Conservation (phyloP, 1,140 invertebrate genomes). For the Cardiocondyla obscurior region DNA sequence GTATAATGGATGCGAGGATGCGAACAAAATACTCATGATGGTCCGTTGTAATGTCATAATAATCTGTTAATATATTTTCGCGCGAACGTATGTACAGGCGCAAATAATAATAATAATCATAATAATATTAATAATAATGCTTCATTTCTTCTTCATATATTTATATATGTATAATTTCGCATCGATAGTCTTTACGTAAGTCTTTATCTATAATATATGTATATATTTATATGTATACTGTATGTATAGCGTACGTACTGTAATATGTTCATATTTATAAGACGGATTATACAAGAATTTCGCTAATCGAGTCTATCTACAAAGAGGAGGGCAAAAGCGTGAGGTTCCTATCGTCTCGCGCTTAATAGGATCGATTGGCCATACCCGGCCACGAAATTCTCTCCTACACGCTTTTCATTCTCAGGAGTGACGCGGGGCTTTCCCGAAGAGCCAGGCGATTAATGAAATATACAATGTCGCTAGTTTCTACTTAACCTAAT, state of each 20-base stretch:
- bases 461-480: slow-evolving; percentile 64
- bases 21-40: slow-evolving; percentile 59
- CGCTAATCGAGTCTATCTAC: slow-evolving; percentile 80
- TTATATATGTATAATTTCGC: slow-evolving; percentile 78
- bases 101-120: slow-evolving; percentile 80
- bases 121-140: slow-evolving; percentile 67
- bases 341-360: slow-evolving; percentile 2
- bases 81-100: slow-evolving; percentile 83
- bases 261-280: slow-evolving; percentile 82
- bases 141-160: slow-evolving; percentile 76
- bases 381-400: slow-evolving; percentile 7
- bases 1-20: slow-evolving; percentile 52
- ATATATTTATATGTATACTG: slow-evolving; percentile 72
- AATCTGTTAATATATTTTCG: slow-evolving; percentile 84
- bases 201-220: slow-evolving; percentile 47
- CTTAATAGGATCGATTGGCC: slow-evolving; percentile 51
- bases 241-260: slow-evolving; percentile 72
- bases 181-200: slow-evolving; percentile 72
- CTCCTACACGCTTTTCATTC: slow-evolving; percentile 28
- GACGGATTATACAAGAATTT: slow-evolving; percentile 79
- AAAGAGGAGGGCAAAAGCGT: slow-evolving; percentile 73
- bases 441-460: slow-evolving; percentile 41
- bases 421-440: slow-evolving; percentile 27
- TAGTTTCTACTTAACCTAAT: slow-evolving; percentile 65
- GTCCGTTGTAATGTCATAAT: slow-evolving; percentile 78